Evolutionary conservation across 2,113 vertebrate genomes (phyloP).

Genomic region (Octodon degus): DNA sequence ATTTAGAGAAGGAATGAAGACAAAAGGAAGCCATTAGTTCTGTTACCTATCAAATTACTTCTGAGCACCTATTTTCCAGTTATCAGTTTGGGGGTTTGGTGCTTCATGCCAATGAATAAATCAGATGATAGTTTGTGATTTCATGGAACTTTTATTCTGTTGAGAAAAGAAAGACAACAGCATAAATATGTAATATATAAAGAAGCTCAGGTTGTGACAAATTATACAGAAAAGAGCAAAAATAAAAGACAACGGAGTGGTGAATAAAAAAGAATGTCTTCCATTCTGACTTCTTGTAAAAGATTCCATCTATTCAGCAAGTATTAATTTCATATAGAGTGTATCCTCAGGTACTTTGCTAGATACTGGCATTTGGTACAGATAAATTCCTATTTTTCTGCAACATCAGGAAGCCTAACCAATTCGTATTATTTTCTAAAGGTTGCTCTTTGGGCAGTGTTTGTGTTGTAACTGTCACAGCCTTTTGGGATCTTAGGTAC

Average conservation of each 20-base stretch:
- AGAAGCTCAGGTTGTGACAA: background rate
- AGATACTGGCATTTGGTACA: background rate
- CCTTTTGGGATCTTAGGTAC: background rate
- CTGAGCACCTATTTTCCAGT: background rate
- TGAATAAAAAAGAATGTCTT: slow-evolving; percentile 3
- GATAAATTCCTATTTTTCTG: background rate
- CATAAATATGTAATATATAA: background rate
- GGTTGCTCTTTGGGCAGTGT: background rate
- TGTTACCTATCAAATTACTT: background rate
- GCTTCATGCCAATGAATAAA: background rate
- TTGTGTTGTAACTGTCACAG: background rate
- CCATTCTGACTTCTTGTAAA: slow-evolving; percentile 32
- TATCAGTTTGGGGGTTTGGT: background rate
- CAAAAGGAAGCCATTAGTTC: background rate
- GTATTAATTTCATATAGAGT: background rate
- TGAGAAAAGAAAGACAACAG: background rate
- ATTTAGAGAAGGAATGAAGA: background rate
- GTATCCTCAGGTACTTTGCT: background rate
- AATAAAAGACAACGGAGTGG: background rate
- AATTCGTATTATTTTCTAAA: slow-evolving; percentile 29
- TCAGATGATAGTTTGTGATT: background rate
- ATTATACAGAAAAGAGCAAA: background rate
- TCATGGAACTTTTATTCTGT: background rate
- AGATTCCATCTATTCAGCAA: background rate
- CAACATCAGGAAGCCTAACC: background rate